A percentile compares a stretch with the other conserved stretches of the same genome.
These are phyloP conservation scores for Micromys minutus DNA, from an alignment of 2,113 vertebrate species.

Conservation along the genomic window DNA sequence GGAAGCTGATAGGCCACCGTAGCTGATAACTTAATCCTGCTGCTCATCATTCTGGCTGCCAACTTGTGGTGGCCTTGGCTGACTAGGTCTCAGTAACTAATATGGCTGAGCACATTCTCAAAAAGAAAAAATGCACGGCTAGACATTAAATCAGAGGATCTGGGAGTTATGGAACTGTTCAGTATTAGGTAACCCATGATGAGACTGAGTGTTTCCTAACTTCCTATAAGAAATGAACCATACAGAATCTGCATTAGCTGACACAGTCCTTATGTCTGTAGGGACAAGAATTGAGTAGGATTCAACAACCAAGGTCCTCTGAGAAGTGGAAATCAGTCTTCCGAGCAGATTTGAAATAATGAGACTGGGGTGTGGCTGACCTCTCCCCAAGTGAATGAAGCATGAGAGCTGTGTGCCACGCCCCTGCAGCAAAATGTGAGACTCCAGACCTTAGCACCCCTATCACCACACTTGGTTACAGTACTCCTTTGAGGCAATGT, in stretches of 20 bases:
- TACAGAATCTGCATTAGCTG: background rate
- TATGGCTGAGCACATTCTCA: conserved; percentile 15
- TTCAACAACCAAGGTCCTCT: conserved; percentile 7
- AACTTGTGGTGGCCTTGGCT: background rate
- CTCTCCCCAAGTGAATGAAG: background rate
- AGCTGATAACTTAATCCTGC: background rate
- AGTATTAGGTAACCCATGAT: background rate
- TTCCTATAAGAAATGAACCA: background rate
- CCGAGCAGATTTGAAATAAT: background rate
- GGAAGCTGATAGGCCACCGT: background rate
- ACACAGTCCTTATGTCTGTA: background rate
- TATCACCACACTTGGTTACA: background rate
- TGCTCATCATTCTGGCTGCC: background rate
- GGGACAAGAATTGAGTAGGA: background rate
- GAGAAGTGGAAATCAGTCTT: background rate
- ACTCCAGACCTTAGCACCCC: background rate
- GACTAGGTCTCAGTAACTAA: conserved; percentile 1
- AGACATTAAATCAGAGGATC: background rate
- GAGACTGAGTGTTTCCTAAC: background rate
- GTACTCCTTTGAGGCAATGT: background rate
- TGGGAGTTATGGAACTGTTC: conserved; percentile 13
- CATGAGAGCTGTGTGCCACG: background rate
- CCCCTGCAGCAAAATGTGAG: background rate
- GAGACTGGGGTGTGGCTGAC: background rate
- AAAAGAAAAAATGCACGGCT: background rate